Evolutionary conservation across 2,797 vertebrate genomes (phyloP).

Genomic region (Dermochelys coriacea): DNA sequence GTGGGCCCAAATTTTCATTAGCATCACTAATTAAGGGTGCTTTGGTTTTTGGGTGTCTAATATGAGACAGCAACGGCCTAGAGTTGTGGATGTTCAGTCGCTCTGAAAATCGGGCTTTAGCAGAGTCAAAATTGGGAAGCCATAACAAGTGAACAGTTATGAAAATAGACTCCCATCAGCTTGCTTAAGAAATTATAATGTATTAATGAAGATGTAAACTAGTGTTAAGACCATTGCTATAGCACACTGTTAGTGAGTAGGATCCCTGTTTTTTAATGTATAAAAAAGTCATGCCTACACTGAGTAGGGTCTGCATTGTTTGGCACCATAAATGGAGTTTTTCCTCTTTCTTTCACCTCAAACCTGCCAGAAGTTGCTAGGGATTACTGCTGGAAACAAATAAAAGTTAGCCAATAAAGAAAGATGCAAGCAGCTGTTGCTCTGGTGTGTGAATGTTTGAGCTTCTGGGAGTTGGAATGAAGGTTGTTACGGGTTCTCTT

Average conservation of each 20-base stretch:
- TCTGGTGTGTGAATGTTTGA: background rate
- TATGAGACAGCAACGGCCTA: background rate
- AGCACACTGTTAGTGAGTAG: background rate
- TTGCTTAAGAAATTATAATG: background rate
- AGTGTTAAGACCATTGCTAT: rapidly evolving
- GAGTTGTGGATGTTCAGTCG: background rate
- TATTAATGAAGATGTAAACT: rapidly evolving
- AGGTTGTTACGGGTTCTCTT: background rate
- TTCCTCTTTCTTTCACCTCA: background rate
- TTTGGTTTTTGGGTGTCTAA: background rate
- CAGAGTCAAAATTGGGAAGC: background rate
- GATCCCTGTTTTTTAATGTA: background rate
- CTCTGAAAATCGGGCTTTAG: background rate
- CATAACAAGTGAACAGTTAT: background rate
- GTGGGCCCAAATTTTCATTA: rapidly evolving
- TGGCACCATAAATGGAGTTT: background rate
- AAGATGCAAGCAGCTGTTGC: constrained; percentile 28
- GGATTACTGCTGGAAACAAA: background rate
- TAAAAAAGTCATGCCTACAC: background rate
- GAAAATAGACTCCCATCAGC: background rate
- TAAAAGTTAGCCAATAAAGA: background rate
- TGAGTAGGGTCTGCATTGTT: background rate
- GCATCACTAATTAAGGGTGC: background rate
- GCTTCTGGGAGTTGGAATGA: background rate
- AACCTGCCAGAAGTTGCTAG: background rate